Evolutionary conservation across 2,888 invertebrate species (phyloP), one percentile per base, ranked within the genome.

Genomic region (Escarpia spicata): DNA sequence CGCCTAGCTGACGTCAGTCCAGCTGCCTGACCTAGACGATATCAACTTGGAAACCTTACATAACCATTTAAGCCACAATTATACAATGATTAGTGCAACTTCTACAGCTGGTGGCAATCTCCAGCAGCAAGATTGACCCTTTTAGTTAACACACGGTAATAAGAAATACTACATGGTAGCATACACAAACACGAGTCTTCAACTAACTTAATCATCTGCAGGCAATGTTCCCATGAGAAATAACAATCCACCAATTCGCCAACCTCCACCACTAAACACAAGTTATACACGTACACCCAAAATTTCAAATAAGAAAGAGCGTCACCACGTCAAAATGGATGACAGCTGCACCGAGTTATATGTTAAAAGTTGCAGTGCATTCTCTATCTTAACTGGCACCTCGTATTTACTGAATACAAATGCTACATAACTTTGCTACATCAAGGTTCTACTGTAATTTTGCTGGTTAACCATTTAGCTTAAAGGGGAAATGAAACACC

Each of bases 131-230:
- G 75, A 75, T 26, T 75, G 19, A 26, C 26, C 75, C 6, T 75
- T 26, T 75, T 26, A 75, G 75, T 52, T 52, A 52, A 2, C 10
- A 9, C 0, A 15, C 15, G 52, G 52, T 26, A 75, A n/a, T 75
- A 75, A 75, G 75, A 75, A 75, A 75, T 75, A 75, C 75, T 75
- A 75, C 75, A 75, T n/a, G 19, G 75, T 75, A 75, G 75, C 26
- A 75, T n/a, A 75, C 26, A 6, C 75, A 75, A 26, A 75, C 75
- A 75, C 75, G n/a, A 75, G 19, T 75, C 26, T 4, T 19, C 26
- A 4, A 6, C 75, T 75, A 75, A 15, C 75, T 75, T 26, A 26
- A 26, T 26, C 75, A 75, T 75, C 75, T 75, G 75, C 75, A 75
- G 75, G 75, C 26, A 75, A 75, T 75, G 75, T 75, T 75, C 75